A percentile compares a stretch with the other conserved stretches of the same genome.
Evolutionary conservation across 2,888 invertebrate genomes (phyloP).

Genomic region (Stenoptilia bipunctidactyla): DNA sequence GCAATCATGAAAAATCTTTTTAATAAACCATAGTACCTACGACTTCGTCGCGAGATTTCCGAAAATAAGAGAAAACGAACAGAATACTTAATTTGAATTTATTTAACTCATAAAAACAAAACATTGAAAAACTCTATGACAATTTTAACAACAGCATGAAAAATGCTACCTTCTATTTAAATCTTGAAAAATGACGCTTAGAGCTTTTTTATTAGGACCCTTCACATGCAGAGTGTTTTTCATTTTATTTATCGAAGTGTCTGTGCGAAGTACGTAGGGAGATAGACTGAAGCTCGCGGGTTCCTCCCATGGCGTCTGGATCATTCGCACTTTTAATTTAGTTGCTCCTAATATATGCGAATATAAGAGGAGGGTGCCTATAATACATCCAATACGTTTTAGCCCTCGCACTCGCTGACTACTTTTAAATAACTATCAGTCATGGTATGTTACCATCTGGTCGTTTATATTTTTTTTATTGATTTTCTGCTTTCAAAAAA

Average conservation of each 20-base stretch:
- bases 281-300: slow-evolving; percentile 33
- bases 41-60: too few species aligned
- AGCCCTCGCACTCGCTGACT: slow-evolving; percentile 37
- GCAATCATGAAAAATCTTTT: too few species aligned
- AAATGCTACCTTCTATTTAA: too few species aligned
- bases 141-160: too few species aligned
- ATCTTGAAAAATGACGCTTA: too few species aligned
- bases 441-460: not conserved
- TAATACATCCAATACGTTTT: slow-evolving; percentile 13
- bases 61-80: too few species aligned
- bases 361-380: slow-evolving; percentile 43
- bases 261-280: slow-evolving; percentile 26
- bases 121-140: too few species aligned
- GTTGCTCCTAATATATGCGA: slow-evolving; percentile 66
- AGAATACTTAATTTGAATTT: too few species aligned
- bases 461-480: too few species aligned
- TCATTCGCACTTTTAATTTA: slow-evolving; percentile 70
- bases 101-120: too few species aligned
- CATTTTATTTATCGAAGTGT: slow-evolving; percentile 52
- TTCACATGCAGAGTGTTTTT: slow-evolving; percentile 38
- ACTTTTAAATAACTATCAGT: slow-evolving; percentile 62
- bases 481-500: too few species aligned
- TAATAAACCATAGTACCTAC: too few species aligned
- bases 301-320: slow-evolving; percentile 14
- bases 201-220: not conserved